Evolutionary conservation across 2,797 vertebrate genomes (phyloP), one percentile per base, ranked within the genome.

Genomic region (Dallia pectoralis): DNA sequence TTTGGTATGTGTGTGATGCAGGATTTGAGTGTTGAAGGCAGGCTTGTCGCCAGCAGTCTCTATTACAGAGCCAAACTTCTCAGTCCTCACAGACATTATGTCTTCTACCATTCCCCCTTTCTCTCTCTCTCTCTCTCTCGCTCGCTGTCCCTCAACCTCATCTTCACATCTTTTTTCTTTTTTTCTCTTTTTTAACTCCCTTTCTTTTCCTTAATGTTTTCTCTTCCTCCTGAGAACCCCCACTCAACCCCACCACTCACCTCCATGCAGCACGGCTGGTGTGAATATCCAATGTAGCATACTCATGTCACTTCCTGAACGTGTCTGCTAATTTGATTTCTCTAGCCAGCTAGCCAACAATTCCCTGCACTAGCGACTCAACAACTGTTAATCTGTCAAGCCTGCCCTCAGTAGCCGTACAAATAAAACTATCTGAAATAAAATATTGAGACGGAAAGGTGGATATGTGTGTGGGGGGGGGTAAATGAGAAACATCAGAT

Each of bases 241-340:
- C 59, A n/a, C n/a, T n/a, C n/a, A n/a, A 0, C 0, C 44, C 11
- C 47, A 0, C 48, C 2, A 14, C 49, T 51, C 48, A 5, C 19
- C 4, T 18, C n/a, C 22, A 11, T 30, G 12, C 15, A 29, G 3
- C 25, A 62, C 1, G 59, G 15, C 65, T 65, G 49, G 64, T 67
- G 72, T 66, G 32, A 62, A 29, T 62, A 8, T 62, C 27, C 59
- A 62, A 29, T 14, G 59, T 15, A 62, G 59, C 59, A 2, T 27
- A 29, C 27, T 8, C 27, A 16, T 74, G 72, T 74, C 63, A 49
- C 71, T 14, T 66, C 40, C 40, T 22, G 22, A 32, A 19, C 16
- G 27, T 25, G 33, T 14, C 12, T 53, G 44, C 36, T 61, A 62
- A 70, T 75, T 59, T 63, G 67, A 75, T 75, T 70, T 63, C 27